phyloP scores from a whole-genome alignment of 2,113 vertebrate species.

The Spilogale gracilis region DNA sequence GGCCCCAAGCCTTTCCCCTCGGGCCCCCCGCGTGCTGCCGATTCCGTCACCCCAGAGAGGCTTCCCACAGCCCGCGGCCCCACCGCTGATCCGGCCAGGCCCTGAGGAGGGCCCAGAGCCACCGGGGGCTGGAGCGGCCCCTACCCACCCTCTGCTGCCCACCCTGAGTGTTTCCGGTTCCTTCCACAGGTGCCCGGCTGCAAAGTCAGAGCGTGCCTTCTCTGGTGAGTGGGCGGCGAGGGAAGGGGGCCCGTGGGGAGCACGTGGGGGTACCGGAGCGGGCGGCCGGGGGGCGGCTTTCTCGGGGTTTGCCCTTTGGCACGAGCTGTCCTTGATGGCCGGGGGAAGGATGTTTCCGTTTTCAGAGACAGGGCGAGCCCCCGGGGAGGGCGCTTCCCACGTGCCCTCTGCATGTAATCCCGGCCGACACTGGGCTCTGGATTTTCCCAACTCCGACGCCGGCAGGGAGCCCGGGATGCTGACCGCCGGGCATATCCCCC shows the following conservation, averaged over 20 bases:
- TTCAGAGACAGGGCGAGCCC: neutral
- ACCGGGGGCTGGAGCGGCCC: neutral
- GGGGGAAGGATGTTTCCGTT: neutral
- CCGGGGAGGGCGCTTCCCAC: neutral
- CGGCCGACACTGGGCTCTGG: accelerated
- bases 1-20: accelerated
- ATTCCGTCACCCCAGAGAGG: neutral
- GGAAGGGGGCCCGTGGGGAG: neutral
- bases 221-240: neutral
- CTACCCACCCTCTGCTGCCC: accelerated
- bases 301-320: neutral
- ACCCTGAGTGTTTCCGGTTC: neutral
- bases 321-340: accelerated
- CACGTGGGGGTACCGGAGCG: accelerated
- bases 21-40: neutral
- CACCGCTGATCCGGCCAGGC: accelerated
- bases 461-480: neutral
- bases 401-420: accelerated
- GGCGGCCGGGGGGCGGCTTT: accelerated
- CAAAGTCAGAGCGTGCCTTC: accelerated
- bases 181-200: neutral
- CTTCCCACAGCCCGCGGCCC: accelerated
- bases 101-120: neutral
- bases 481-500: neutral
- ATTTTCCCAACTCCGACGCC: neutral